Evolutionary conservation across 2,888 invertebrate genomes (phyloP), one percentile per base, ranked within the genome.

Genomic region (Amaurobius ferox): DNA sequence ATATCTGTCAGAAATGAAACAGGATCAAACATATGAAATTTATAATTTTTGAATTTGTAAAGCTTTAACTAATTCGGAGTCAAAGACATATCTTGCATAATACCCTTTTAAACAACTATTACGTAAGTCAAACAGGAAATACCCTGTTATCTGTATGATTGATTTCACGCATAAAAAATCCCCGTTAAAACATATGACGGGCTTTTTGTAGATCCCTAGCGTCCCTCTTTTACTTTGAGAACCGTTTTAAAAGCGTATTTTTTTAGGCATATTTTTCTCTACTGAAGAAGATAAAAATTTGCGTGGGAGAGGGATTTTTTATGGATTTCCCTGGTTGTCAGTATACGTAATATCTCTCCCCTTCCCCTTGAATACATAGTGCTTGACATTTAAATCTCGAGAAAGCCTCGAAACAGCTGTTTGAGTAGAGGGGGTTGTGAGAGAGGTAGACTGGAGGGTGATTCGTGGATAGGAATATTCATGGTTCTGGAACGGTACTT

Each of bases 291-390:
- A 79, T 78, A 78, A 79, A 55, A 39, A 44, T 78, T 64, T 79
- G 79, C 79, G 79, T 79, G 79, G 79, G 79, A 79, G 79, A 79
- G 0, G 30, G 13, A 28, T 68, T 71, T 71, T 79, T 62, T 64
- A 29, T 44, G 32, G 26, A 62, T 79, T 79, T 62, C 68, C 70
- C 35, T 16, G 30, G 30, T 30, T 44, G 66, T 35, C 62, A 61
- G 67, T 30, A 68, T 6, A 55, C 55, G 23, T 23, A 44, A 55
- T 35, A 35, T 9, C 9, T 23, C 55, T 23, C 5, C 23, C 23
- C 44, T 16, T 16, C 44, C 11, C 23, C 55, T 16, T 16, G 44
- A 7, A 44, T 44, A 44, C 44, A 23, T n/a, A 11, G 55, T 26
- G 6, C 78, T 71, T 79, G 70, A 79, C 70, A 62, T 79, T 62